Evolutionary conservation across 2,888 invertebrate species (phyloP), one percentile per base, ranked within the genome.

Genomic region (Torymus texanus): DNA sequence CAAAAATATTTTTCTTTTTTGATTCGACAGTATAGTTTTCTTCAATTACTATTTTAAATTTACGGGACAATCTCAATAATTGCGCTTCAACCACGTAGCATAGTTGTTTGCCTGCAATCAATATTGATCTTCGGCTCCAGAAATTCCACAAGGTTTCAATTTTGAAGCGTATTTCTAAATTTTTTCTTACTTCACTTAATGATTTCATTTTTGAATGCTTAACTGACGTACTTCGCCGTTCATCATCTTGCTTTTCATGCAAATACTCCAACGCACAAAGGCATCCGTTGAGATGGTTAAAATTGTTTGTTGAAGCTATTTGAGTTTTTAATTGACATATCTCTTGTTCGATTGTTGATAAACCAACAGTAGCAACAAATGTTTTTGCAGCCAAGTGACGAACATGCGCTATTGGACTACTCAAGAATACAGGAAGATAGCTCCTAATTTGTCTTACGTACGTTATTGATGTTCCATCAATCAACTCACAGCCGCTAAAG

Each of bases 351-450:
- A 88, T 85, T 8, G 77, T 56, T 8, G 84, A 67, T 29, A 83
- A 77, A 3, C 87, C 82, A 1, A 86, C 85, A 11, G 88, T 85
- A 41, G 88, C 88, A 2, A 86, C 87, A 18, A 86, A 88, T 8
- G 87, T 84, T 81, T 90, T 90, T 2, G 90, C 88, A 14, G 90
- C 86, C 12, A 89, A 82, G 56, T 83, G 82, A 79, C 91, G 85
- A 1, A 90, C 85, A 56, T 87, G 82, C 12, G 82, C 84, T 21
- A 88, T 83, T 8, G 87, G 86, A 82, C 86, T 87, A 2, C 73
- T 78, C 14, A 88, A 78, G 2, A 88, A 82, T 13, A 55, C 12
- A 41, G 66, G 50, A 58, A 88, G 80, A 24, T 79, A 82, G 16
- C 18, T 51, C 66, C 80, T 86, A 1, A 84, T 67, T 59, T 83